These are phyloP conservation scores for Tubulanus polymorphus DNA, from an alignment of 2,888 invertebrate genomes.

Conservation along the genomic window DNA sequence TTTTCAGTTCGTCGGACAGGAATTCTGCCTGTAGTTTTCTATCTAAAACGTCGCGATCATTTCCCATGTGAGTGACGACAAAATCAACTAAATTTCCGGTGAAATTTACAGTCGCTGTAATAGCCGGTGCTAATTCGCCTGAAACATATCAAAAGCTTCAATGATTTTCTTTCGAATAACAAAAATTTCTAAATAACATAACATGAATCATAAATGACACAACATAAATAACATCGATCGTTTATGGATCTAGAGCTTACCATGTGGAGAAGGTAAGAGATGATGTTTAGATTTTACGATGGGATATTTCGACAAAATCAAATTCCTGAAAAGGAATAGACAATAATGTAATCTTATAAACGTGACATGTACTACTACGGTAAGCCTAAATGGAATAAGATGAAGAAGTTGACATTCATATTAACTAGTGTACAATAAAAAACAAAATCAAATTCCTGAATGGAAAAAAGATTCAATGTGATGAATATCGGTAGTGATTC, in stretches of 20 bases:
- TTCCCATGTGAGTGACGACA: slow-evolving; percentile 55
- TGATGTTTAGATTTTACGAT: slow-evolving; percentile 51
- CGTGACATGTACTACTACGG: too few relatives aligned
- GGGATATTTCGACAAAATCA: slow-evolving; percentile 53
- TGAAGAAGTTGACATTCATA: too few relatives aligned
- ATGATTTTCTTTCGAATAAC: background rate
- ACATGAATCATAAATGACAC: background rate
- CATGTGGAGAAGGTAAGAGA: slow-evolving; percentile 53
- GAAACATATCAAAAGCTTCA: slow-evolving; percentile 3
- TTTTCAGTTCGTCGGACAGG: slow-evolving; percentile 39
- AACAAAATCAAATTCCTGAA: too few relatives aligned
- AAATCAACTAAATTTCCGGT: slow-evolving; percentile 48
- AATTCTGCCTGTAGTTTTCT: slow-evolving; percentile 47
- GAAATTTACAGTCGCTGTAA: slow-evolving; percentile 51
- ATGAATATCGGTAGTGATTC: too few relatives aligned
- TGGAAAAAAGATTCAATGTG: too few relatives aligned
- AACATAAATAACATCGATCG: background rate
- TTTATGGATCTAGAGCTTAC: slow-evolving; percentile 23
- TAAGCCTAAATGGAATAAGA: too few relatives aligned
- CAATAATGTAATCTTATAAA: too few relatives aligned
- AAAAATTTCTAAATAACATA: background rate
- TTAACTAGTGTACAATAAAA: too few relatives aligned
- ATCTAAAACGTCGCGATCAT: slow-evolving; percentile 52
- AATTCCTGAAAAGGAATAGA: slow-evolving; percentile 36
- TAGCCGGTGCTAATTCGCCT: slow-evolving; percentile 53